These are phyloP conservation scores for Siniperca chuatsi DNA, from an alignment of 2,113 vertebrate species.

Conservation along the genomic window DNA sequence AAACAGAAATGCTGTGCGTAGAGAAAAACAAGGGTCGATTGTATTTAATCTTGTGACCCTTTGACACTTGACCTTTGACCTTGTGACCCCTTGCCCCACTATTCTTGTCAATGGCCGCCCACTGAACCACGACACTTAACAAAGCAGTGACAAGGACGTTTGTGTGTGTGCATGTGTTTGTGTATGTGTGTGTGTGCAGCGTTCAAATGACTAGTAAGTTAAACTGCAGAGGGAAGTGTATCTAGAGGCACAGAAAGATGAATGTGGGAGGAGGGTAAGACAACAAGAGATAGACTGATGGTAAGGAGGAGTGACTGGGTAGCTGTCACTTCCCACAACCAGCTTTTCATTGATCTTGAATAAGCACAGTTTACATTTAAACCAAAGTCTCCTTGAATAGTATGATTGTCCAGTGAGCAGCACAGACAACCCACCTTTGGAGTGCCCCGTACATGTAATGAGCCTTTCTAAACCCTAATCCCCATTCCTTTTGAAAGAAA, in stretches of 20 bases:
- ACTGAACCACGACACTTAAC: conserved; percentile 23
- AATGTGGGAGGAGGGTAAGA: conserved; percentile 29
- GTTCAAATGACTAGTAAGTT: conserved; percentile 7
- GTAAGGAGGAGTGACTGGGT: not conserved
- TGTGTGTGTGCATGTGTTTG: not conserved
- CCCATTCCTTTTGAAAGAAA: not conserved
- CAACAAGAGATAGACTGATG: conserved; percentile 20
- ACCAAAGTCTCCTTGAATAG: not conserved
- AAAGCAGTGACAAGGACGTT: conserved; percentile 31
- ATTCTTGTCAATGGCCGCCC: conserved; percentile 22
- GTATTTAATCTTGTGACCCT: conserved; percentile 45
- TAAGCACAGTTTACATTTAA: not conserved
- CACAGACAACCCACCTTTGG: not conserved
- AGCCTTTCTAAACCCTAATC: not conserved
- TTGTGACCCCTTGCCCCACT: conserved; percentile 39
- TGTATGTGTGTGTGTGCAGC: conserved; percentile 1
- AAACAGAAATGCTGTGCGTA: conserved; percentile 1
- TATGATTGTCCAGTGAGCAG: not conserved
- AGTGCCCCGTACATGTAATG: not conserved
- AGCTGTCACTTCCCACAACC: not conserved
- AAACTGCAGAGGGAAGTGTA: conserved; percentile 23
- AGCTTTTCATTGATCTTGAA: conserved; percentile 7
- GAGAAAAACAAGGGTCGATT: conserved; percentile 24
- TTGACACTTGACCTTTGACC: conserved; percentile 67
- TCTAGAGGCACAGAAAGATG: not conserved